These are phyloP conservation scores for Tipula lateralis DNA, from an alignment of 2,888 invertebrate genomes.

Conservation along the genomic window DNA sequence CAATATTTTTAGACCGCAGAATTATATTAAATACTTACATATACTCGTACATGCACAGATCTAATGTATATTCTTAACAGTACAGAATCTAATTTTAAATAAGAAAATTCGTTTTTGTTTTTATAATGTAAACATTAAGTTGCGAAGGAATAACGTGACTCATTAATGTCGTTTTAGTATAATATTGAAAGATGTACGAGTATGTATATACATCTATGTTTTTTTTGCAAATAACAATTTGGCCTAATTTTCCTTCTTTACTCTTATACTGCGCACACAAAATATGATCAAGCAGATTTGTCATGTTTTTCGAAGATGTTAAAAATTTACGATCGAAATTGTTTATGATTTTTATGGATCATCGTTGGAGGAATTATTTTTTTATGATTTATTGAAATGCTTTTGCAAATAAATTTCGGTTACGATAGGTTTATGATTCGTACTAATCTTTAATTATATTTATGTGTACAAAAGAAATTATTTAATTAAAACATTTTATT, in stretches of 20 bases:
- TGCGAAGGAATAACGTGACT: neutral
- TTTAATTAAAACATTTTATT: too few species aligned
- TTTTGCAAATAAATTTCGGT: neutral
- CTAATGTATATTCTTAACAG: slow-evolving; percentile 9
- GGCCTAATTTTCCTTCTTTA: neutral
- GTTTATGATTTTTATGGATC: neutral
- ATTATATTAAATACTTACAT: neutral
- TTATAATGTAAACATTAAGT: neutral
- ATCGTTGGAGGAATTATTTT: neutral
- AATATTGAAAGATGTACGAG: neutral
- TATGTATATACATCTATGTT: neutral
- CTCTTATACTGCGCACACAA: neutral
- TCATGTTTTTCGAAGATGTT: neutral
- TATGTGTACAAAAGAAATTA: neutral
- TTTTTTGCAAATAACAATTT: neutral
- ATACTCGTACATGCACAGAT: neutral
- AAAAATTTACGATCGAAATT: neutral
- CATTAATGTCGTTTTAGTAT: neutral
- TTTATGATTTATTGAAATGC: neutral
- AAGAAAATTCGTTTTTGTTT: neutral
- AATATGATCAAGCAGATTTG: neutral
- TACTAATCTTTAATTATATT: neutral
- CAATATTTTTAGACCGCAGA: slow-evolving; percentile 15
- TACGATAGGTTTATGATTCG: neutral
- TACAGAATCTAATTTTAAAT: slow-evolving; percentile 8